These are phyloP conservation scores for Poliocrania exsul DNA, from an alignment of 2,797 vertebrate species.

Conservation along the genomic window DNA sequence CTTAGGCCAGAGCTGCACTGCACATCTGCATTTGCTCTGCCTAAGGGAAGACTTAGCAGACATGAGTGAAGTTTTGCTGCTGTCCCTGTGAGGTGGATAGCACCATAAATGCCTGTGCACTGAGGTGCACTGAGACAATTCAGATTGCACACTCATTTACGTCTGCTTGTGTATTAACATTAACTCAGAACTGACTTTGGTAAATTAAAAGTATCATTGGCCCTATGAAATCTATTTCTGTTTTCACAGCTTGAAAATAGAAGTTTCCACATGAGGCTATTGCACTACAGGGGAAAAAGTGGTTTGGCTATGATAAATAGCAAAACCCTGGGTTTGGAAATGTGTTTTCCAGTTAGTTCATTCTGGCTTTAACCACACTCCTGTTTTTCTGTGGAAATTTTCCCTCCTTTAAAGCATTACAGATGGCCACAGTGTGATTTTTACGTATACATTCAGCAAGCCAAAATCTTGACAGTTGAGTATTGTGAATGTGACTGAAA, in stretches of 20 bases:
- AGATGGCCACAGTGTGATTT: background rate
- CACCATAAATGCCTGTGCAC: background rate
- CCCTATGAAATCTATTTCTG: slow-evolving; percentile 10
- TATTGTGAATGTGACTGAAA: background rate
- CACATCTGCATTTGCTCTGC: background rate
- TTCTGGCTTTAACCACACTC: slow-evolving; percentile 25
- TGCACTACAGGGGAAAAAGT: background rate
- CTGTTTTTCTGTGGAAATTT: slow-evolving; percentile 39
- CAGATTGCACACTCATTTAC: background rate
- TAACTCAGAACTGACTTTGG: background rate
- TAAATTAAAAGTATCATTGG: background rate
- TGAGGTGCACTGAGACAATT: background rate
- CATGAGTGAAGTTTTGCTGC: background rate
- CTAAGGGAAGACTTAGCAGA: background rate
- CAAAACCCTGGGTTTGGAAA: slow-evolving; percentile 41
- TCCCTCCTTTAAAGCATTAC: slow-evolving; percentile 7
- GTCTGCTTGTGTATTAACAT: background rate
- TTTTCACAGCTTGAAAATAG: slow-evolving; percentile 53
- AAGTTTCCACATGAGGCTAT: slow-evolving; percentile 34
- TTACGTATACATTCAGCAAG: background rate
- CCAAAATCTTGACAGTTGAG: background rate
- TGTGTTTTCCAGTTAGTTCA: slow-evolving; percentile 47
- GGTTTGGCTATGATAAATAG: slow-evolving; percentile 1
- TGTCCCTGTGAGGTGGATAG: background rate
- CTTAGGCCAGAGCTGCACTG: background rate